Evolutionary conservation across 2,797 vertebrate species (phyloP).

Genomic region (Enteromius mattozi): DNA sequence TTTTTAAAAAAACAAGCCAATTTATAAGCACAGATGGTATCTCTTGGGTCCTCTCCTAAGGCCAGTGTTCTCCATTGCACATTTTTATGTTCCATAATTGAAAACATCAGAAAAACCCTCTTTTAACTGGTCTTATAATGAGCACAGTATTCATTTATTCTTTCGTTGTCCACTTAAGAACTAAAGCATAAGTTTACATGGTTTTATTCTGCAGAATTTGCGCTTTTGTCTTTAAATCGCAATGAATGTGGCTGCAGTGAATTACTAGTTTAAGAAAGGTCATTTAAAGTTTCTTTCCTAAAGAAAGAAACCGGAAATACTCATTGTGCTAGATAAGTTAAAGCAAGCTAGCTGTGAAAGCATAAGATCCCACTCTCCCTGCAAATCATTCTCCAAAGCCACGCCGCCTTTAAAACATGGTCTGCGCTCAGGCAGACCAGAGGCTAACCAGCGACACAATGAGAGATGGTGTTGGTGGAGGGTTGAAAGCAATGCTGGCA

Average conservation of each 20-base stretch:
- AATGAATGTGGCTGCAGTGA: slow-evolving; percentile 26
- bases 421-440: no score
- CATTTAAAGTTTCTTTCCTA: slow-evolving; percentile 13
- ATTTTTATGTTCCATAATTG: slow-evolving; percentile 37
- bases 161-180: slow-evolving; percentile 49
- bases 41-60: slow-evolving; percentile 7
- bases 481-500: no score
- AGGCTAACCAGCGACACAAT: no score
- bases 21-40: slow-evolving; percentile 25
- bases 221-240: not conserved
- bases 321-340: slow-evolving; percentile 49
- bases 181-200: slow-evolving; percentile 51
- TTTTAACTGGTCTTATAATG: slow-evolving; percentile 21
- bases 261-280: slow-evolving; percentile 54
- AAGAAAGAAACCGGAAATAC: not conserved
- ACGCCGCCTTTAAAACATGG: no score
- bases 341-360: not conserved
- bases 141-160: slow-evolving; percentile 47
- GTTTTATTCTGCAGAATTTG: not conserved
- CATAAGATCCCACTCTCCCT: no score
- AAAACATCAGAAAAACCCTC: slow-evolving; percentile 26
- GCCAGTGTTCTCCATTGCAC: not conserved
- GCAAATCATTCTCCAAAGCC: no score
- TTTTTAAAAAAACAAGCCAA: slow-evolving; percentile 4
- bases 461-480: no score